Evolutionary conservation across 2,113 vertebrate genomes (phyloP).

Genomic region (Haliaeetus leucogaster): DNA sequence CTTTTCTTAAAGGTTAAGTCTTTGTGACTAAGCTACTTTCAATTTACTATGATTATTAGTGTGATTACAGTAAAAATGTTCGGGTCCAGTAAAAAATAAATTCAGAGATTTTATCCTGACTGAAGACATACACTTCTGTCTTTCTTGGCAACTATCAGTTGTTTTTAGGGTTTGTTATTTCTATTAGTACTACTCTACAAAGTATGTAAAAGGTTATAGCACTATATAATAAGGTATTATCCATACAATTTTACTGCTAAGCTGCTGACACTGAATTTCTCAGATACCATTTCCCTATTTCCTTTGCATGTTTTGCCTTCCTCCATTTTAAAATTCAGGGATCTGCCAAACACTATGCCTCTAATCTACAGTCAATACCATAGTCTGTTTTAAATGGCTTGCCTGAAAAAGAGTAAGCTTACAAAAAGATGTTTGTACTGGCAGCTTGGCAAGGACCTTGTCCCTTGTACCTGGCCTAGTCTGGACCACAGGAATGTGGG

Average conservation of each 20-base stretch:
- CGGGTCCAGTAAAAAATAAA: not conserved
- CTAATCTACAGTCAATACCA: constrained; percentile 56
- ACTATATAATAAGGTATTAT: constrained; percentile 20
- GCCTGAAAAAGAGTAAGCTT: constrained; percentile 50
- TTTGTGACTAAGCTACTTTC: not conserved
- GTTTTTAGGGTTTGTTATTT: constrained; percentile 37
- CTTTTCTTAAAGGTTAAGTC: not conserved
- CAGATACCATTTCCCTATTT: constrained; percentile 45
- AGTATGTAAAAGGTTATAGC: constrained; percentile 2
- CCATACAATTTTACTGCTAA: not conserved
- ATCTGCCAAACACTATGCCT: constrained; percentile 26
- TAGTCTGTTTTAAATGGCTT: constrained; percentile 50
- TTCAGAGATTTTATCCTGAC: not conserved
- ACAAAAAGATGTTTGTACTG: constrained; percentile 49
- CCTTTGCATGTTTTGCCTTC: constrained; percentile 32
- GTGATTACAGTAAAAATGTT: not conserved
- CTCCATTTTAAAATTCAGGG: constrained; percentile 45
- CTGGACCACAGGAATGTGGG: constrained; percentile 62
- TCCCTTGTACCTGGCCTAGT: constrained; percentile 45
- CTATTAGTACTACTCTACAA: not conserved
- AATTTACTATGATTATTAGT: not conserved
- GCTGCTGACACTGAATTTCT: constrained; percentile 47
- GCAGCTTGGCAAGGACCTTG: constrained; percentile 35
- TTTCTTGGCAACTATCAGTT: constrained; percentile 18
- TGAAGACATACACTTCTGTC: not conserved